Evolutionary conservation across 1,140 invertebrate species (phyloP), one percentile per base, ranked within the genome.

Genomic region (Drosophila yakuba): DNA sequence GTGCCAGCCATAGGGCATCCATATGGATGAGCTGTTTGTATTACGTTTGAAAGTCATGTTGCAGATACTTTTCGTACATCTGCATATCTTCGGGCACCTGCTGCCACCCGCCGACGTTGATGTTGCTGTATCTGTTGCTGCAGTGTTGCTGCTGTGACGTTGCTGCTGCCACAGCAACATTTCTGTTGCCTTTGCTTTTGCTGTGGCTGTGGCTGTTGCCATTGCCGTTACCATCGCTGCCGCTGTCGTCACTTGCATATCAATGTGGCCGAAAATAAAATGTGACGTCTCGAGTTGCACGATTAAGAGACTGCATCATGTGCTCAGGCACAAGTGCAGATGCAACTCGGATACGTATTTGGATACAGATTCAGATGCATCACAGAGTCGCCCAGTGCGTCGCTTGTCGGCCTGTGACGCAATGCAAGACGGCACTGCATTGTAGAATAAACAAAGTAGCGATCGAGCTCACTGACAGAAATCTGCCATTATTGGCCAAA

Each of bases 31-130:
- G 69, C 83, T 88, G 83, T 88, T 88, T 88, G 83, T 83, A 88
- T 89, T 88, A 88, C 84, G 84, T 89, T 88, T 88, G 84, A 88
- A 88, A 88, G 84, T 88, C 83, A 88, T 88, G 83, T 88, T 88
- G 83, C 78, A 81, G 69, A 81, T 75, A 84, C 58, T 73, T 50
- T 71, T 50, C 44, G 57, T 77, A 81, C 81, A 81, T 81, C 78
- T 81, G 79, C 79, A 81, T 78, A 82, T 77, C 73, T 71, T 32
- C 64, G 51, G 73, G 72, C 78, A 72, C 78, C 78, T 72, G 77
- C 62, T 61, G 54, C 52, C 43, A 47, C n/a, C 44, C 44, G 58
- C 20, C 60, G 39, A 25, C 58, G 48, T 36, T 54, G 48, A 59
- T 59, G 44, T 62, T 74, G 55, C 61, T 58, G 58, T 58, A 59